phyloP scores from a whole-genome alignment of 2,113 vertebrate species.

The Haplochromis burtoni region DNA sequence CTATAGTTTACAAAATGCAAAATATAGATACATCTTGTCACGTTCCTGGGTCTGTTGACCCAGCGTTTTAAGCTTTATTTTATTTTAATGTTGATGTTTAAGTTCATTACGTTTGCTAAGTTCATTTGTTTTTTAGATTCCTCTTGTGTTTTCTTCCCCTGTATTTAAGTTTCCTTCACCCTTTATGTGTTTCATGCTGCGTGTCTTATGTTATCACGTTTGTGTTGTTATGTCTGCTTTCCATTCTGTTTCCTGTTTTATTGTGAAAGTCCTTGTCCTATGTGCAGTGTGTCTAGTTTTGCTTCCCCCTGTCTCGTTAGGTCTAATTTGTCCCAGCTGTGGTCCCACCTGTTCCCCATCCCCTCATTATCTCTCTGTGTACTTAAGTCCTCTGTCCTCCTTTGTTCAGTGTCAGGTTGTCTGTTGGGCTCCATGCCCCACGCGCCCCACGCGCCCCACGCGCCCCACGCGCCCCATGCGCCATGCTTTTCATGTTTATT shows the following conservation, averaged over 20 bases:
- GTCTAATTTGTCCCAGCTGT: neutral
- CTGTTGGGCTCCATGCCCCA: neutral
- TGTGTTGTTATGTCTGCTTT: neutral
- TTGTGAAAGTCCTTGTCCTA: neutral
- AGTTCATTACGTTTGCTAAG: neutral
- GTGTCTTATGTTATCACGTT: neutral
- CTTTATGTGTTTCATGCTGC: neutral
- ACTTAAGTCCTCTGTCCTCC: neutral
- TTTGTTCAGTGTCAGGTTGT: neutral
- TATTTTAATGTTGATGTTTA: neutral
- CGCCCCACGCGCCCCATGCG: too few relatives aligned
- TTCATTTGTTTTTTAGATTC: neutral
- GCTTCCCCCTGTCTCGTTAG: neutral
- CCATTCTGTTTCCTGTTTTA: neutral
- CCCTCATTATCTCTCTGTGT: neutral
- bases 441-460: too few relatives aligned
- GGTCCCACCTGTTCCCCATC: neutral
- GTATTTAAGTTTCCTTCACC: neutral
- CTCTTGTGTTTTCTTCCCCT: neutral
- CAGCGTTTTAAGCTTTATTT: neutral
- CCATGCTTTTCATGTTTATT: rapidly evolving
- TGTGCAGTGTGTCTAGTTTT: neutral
- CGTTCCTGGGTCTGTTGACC: neutral
- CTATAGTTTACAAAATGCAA: neutral
- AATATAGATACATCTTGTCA: neutral